Conservation (phyloP, 2,113 vertebrate genomes). For the Spermophilus dauricus region DNA sequence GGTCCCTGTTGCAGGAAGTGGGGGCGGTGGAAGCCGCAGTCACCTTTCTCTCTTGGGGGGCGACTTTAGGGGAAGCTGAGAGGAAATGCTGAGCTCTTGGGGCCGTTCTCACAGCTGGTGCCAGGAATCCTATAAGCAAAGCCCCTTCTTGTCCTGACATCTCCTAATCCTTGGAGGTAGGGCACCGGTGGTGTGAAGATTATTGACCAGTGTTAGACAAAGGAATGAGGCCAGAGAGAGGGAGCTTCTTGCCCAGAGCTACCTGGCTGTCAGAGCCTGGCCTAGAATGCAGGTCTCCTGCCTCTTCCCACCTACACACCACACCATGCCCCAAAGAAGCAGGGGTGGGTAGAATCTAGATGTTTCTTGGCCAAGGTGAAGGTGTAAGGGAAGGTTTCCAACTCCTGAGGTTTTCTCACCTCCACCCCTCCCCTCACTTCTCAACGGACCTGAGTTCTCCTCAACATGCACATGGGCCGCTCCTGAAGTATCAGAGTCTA, state of each 20-base stretch:
- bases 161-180: neutral
- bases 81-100: neutral
- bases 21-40: neutral
- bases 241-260: neutral
- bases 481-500: neutral
- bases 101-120: neutral
- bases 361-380: neutral
- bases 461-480: fast-evolving
- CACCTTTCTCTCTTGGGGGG: neutral
- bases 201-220: neutral
- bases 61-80: neutral
- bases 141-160: neutral
- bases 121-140: neutral
- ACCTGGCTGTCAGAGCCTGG: neutral
- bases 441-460: neutral
- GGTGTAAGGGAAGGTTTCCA: neutral
- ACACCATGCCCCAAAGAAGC: neutral
- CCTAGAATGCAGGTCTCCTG: neutral
- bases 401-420: constrained; percentile 55
- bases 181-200: neutral
- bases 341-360: neutral
- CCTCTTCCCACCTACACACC: neutral
- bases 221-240: no score
- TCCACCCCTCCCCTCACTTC: neutral
- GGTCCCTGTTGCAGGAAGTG: constrained; percentile 58